Percentiles rank a stretch among this genome's conserved stretches.
Evolutionary conservation across 2,113 vertebrate genomes (phyloP).

Genomic region (Mola mola): DNA sequence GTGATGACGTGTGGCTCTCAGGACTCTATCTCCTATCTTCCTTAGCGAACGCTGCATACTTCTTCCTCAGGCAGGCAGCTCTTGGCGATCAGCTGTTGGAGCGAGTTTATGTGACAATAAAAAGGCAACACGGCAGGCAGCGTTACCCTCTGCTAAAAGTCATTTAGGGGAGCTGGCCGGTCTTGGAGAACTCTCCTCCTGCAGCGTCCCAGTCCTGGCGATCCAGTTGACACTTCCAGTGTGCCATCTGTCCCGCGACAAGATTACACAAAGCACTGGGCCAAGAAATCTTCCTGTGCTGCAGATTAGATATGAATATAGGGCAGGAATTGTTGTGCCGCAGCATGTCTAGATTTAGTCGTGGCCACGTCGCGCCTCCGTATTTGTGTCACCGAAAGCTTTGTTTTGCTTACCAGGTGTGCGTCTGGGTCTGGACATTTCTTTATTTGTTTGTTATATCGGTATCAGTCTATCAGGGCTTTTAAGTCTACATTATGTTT

Average conservation of each 20-base stretch:
- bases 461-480: too few relatives aligned
- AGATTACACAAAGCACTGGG: conserved; percentile 72
- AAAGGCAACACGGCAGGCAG: too few relatives aligned
- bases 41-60: too few relatives aligned
- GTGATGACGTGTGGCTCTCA: too few relatives aligned
- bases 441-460: conserved; percentile 6
- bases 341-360: conserved; percentile 45
- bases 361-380: background rate
- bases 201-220: conserved; percentile 59
- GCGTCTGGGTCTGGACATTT: conserved; percentile 9
- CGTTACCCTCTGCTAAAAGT: too few relatives aligned
- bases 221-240: conserved; percentile 65
- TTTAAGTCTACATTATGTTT: too few relatives aligned
- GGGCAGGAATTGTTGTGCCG: conserved; percentile 65
- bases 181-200: conserved; percentile 52
- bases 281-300: conserved; percentile 74
- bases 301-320: conserved; percentile 82
- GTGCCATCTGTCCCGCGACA: conserved; percentile 74
- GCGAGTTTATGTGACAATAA: too few relatives aligned
- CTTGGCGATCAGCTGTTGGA: too few relatives aligned
- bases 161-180: conserved; percentile 5
- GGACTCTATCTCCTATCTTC: too few relatives aligned
- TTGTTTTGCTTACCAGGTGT: conserved; percentile 11
- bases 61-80: too few relatives aligned
- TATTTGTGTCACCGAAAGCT: conserved; percentile 12